Evolutionary conservation across 2,888 invertebrate species (phyloP).

Genomic region (Epistrophella euchroma): DNA sequence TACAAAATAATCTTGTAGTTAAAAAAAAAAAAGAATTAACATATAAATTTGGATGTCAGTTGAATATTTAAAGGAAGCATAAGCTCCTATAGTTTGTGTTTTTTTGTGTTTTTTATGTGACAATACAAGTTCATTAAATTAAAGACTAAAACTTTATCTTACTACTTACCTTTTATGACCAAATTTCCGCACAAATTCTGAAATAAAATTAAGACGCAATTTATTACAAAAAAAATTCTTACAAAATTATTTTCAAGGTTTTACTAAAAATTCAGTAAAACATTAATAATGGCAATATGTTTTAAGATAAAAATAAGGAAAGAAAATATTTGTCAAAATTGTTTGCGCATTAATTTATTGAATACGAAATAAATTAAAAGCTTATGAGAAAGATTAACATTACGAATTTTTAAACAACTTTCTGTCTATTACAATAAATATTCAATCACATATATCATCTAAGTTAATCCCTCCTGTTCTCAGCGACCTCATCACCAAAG

Average conservation of each 20-base stretch:
- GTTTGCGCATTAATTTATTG: neutral
- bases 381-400: too few species aligned
- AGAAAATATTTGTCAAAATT: neutral
- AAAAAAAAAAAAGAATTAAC: neutral
- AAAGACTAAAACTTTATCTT: neutral
- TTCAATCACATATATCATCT: too few species aligned
- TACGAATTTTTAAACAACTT: too few species aligned
- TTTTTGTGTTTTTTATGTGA: neutral
- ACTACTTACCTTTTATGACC: slow-evolving; percentile 11
- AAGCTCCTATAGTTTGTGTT: neutral
- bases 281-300: neutral
- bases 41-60: neutral
- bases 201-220: neutral
- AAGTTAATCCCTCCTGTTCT: too few species aligned
- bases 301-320: neutral
- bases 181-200: neutral
- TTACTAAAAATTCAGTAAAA: neutral
- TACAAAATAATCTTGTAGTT: neutral
- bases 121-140: neutral
- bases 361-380: neutral
- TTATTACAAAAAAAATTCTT: neutral
- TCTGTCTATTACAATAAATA: too few species aligned
- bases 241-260: slow-evolving; percentile 4
- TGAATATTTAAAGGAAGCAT: neutral
- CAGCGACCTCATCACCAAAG: too few species aligned